Evolutionary conservation across 2,797 vertebrate genomes (phyloP), one percentile per base, ranked within the genome.

Genomic region (Avahi laniger): DNA sequence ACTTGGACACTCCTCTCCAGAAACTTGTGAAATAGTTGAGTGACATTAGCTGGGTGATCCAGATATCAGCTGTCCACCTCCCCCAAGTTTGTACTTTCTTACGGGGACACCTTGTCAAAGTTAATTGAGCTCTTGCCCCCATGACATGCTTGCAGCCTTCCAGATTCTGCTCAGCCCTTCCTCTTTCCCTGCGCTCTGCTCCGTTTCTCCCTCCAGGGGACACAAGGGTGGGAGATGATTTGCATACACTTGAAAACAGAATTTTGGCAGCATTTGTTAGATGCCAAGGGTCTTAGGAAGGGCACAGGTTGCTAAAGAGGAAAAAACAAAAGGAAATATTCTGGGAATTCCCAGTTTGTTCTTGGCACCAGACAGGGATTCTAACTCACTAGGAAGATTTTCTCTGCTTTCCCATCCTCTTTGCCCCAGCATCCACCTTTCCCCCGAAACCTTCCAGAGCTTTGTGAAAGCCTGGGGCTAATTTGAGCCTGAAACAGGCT

Each of bases 321-420:
- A 97, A 97, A 97, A 96, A 98, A 95, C 95, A 97, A 95, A 93
- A 93, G 88, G 92, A 95, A 93, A 79, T 81, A 93, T 94, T 95
- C 93, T 97, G 96, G 97, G 95, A 97, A 95, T 92, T 96, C 83
- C 96, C 96, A 95, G 38, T 90, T 78, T 81, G 93, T 95, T 75
- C 87, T 82, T 97, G 93, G 92, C 95, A 94, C 73, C 46, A n/a
- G 75, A 12, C 30, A 83, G 24, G 54, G 81, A 87, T 61, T 46
- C 18, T 48, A 89, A 82, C 10, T 80, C 41, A 59, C 46, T n/a
- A 38, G 70, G 76, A 97, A 78, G 41, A 84, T 86, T 92, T 75
- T 61, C 76, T 90, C 2, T 83, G 65, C 7, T 17, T 24, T 14
- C 15, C 10, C 7, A 13, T 18, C 4, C 6, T 18, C 26, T 24